Evolutionary conservation across 2,113 vertebrate genomes (phyloP).

Genomic region (Saccopteryx bilineata): DNA sequence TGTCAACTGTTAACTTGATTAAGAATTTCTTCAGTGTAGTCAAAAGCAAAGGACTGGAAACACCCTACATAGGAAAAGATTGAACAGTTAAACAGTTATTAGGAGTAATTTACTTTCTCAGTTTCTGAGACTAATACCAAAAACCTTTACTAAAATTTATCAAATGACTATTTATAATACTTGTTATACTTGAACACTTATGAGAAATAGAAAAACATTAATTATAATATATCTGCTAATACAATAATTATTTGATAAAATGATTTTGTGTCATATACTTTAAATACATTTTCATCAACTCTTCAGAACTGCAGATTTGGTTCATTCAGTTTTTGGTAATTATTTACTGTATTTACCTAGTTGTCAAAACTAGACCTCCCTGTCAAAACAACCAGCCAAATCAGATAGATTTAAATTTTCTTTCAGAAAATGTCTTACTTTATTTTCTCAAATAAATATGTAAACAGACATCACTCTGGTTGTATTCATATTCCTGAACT

Average conservation of each 20-base stretch:
- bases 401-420: conserved; percentile 17
- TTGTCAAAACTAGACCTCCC: conserved; percentile 18
- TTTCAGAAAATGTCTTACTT: conserved; percentile 5
- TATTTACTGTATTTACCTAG: neutral
- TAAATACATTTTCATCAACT: conserved; percentile 55
- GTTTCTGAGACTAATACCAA: conserved; percentile 64
- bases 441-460: conserved; percentile 10
- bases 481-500: neutral
- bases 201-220: conserved; percentile 33
- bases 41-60: conserved; percentile 63
- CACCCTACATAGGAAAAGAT: conserved; percentile 55
- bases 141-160: conserved; percentile 47
- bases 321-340: conserved; percentile 31
- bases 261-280: conserved; percentile 7
- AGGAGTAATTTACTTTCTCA: conserved; percentile 69
- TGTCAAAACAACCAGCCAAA: conserved; percentile 32
- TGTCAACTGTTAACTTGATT: conserved; percentile 64
- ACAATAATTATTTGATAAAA: conserved; percentile 41
- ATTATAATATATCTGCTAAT: neutral
- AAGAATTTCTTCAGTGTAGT: conserved; percentile 54
- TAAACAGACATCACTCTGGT: neutral
- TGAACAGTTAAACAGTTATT: conserved; percentile 60
- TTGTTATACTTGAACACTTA: neutral
- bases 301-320: conserved; percentile 31
- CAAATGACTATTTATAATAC: conserved; percentile 54